phyloP scores from a whole-genome alignment of 30 jellyfish, hydroid and myxozoan genomes.

The Rhopilema esculentum region DNA sequence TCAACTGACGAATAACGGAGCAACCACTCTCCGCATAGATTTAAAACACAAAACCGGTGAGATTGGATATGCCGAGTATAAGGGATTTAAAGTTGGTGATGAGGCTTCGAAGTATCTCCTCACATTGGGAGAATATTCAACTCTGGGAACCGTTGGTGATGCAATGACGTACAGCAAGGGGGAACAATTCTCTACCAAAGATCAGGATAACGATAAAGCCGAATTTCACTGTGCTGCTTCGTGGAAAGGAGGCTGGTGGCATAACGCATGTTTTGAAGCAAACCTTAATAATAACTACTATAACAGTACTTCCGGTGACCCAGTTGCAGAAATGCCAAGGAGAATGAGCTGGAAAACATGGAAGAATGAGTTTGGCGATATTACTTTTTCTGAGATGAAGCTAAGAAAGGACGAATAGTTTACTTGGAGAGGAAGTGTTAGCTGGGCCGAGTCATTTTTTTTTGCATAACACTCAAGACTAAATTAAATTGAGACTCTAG shows the following conservation, averaged over 20 bases:
- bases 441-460: too few relatives aligned
- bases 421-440: too few relatives aligned
- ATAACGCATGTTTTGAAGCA: constrained; percentile 16
- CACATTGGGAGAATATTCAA: neutral
- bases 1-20: constrained; percentile 21
- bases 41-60: constrained; percentile 1
- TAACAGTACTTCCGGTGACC: neutral
- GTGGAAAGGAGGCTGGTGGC: constrained; percentile 57
- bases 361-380: neutral
- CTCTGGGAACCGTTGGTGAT: constrained; percentile 16
- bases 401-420: constrained; percentile 1
- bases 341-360: constrained; percentile 1
- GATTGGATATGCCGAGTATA: constrained; percentile 32
- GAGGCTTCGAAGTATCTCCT: constrained; percentile 26
- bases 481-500: too few relatives aligned
- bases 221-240: constrained; percentile 14
- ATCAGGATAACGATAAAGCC: constrained; percentile 25
- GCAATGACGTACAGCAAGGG: neutral
- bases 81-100: neutral
- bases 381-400: constrained; percentile 15
- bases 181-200: constrained; percentile 21
- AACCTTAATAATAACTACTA: constrained; percentile 3
- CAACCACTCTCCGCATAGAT: constrained; percentile 3
- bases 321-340: neutral
- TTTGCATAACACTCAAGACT: too few relatives aligned